Evolutionary conservation across 2,113 vertebrate genomes (phyloP).

Genomic region (Pterocles orientalis): DNA sequence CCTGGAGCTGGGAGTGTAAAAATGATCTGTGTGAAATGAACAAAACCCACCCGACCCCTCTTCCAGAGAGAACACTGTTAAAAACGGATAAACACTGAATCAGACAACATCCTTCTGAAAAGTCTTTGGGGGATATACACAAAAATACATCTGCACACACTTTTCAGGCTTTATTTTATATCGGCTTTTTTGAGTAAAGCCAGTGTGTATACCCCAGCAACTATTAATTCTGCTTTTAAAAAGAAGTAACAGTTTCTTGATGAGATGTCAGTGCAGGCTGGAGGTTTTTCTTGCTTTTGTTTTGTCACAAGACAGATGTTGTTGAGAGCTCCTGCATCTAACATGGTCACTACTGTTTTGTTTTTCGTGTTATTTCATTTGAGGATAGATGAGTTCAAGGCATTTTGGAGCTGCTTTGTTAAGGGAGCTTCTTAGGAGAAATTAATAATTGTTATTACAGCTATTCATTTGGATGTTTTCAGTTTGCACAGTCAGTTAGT

Average conservation of each 20-base stretch:
- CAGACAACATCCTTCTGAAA: background rate
- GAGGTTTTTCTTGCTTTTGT: background rate
- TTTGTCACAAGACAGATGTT: background rate
- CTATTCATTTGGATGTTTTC: background rate
- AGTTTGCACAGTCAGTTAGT: background rate
- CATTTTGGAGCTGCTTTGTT: background rate
- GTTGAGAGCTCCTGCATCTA: background rate
- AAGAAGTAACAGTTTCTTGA: background rate
- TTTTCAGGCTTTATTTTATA: background rate
- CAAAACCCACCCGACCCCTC: background rate
- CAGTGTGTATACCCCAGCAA: background rate
- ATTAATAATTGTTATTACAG: background rate
- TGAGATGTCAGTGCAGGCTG: background rate
- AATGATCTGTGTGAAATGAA: background rate
- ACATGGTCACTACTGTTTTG: background rate
- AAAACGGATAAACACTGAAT: background rate
- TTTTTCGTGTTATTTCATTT: background rate
- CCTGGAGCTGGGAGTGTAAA: background rate
- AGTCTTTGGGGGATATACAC: background rate
- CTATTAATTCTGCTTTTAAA: background rate
- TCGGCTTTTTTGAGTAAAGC: background rate
- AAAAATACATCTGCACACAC: background rate
- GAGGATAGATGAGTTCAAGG: background rate
- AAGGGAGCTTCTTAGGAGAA: background rate
- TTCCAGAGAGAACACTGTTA: rapidly evolving